phyloP scores from a whole-genome alignment of 2,888 invertebrate genomes.

The Drepanosiphum platanoidis region DNA sequence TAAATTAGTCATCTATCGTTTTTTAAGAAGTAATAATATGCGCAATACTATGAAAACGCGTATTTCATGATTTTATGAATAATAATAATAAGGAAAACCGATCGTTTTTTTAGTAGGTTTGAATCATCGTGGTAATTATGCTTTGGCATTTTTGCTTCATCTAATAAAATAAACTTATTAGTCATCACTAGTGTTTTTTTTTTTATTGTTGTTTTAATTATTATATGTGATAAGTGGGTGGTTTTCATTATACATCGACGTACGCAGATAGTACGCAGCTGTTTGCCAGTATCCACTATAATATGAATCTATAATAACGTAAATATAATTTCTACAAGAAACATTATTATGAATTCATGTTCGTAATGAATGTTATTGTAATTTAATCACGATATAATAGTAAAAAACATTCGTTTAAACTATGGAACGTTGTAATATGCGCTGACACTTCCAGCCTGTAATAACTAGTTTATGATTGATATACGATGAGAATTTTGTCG shows the following conservation, averaged over 20 bases:
- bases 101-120: background rate
- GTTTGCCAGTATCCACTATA: background rate
- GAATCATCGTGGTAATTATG: background rate
- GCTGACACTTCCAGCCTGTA: conserved; percentile 14
- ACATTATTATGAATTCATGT: background rate
- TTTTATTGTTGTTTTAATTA: conserved; percentile 32
- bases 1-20: background rate
- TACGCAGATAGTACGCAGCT: background rate
- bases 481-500: conserved; percentile 26
- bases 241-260: conserved; percentile 18
- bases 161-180: background rate
- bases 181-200: conserved; percentile 10
- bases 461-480: conserved; percentile 46
- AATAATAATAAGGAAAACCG: too few species aligned
- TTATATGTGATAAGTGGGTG: conserved; percentile 1
- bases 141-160: background rate
- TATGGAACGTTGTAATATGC: background rate
- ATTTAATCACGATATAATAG: conserved; percentile 20
- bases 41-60: too few species aligned
- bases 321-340: conserved; percentile 13
- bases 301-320: conserved; percentile 17
- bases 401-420: conserved; percentile 1
- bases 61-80: background rate
- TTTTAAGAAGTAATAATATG: background rate
- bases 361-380: conserved; percentile 14